A percentile compares a stretch with the other conserved stretches of the same genome.
phyloP scores from a whole-genome alignment of 2,797 vertebrate genomes.

The Triplophysa bombifrons region DNA sequence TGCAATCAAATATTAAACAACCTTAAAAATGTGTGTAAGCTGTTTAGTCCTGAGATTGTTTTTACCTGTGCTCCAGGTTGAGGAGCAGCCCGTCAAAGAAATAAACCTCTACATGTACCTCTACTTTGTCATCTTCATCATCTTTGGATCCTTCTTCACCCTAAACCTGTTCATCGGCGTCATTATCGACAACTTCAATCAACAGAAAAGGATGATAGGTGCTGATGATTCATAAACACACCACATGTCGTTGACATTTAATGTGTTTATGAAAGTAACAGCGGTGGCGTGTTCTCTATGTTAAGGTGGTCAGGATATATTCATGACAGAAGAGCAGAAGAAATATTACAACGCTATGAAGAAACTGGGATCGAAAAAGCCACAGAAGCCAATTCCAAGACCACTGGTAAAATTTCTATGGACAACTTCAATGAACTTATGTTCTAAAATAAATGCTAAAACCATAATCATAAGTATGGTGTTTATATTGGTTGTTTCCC shows the following conservation, averaged over 20 bases:
- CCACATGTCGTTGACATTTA: background rate
- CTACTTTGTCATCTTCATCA: constrained; percentile 98
- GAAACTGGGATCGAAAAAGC: constrained; percentile 96
- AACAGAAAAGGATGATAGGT: constrained; percentile 99
- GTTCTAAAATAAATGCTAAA: too few relatives aligned
- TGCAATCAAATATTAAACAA: too few relatives aligned
- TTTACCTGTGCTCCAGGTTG: constrained; percentile 74
- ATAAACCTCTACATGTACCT: constrained; percentile 96
- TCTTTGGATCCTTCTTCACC: constrained; percentile 98
- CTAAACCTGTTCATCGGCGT: constrained; percentile 98
- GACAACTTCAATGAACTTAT: too few relatives aligned
- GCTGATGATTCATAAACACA: constrained; percentile 49
- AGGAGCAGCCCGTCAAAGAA: constrained; percentile 93
- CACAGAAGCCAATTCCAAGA: constrained; percentile 96
- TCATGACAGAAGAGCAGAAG: constrained; percentile 99
- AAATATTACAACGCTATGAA: constrained; percentile 99
- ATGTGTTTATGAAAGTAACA: background rate
- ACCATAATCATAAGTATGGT: too few relatives aligned
- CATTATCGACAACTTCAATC: constrained; percentile 99
- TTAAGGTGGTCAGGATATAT: constrained; percentile 97
- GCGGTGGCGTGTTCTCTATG: background rate
- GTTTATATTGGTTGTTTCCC: too few relatives aligned
- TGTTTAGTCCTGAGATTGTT: background rate
- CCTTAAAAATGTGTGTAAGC: too few relatives aligned
- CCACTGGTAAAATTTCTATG: constrained; percentile 79